phyloP scores from a whole-genome alignment of 2,113 vertebrate species.

The Nyctibius bracteatus region DNA sequence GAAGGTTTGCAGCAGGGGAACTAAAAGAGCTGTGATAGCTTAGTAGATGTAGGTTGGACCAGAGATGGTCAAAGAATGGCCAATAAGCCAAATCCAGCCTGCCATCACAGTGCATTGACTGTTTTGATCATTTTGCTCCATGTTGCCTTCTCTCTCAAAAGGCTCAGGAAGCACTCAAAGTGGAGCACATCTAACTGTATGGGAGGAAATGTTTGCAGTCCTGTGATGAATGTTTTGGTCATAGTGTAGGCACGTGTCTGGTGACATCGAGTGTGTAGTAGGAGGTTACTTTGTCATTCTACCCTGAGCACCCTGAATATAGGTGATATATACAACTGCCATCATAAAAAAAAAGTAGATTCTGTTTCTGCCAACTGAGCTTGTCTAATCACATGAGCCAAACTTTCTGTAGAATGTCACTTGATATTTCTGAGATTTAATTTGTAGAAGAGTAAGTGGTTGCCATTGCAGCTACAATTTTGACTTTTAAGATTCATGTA shows the following conservation, averaged over 20 bases:
- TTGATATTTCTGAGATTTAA: neutral
- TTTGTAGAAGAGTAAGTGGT: neutral
- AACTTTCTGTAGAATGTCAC: neutral
- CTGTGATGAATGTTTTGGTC: neutral
- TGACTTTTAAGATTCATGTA: neutral
- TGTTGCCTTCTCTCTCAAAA: neutral
- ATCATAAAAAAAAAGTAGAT: neutral
- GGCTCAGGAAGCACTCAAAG: neutral
- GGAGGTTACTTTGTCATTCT: neutral
- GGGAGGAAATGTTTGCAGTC: neutral
- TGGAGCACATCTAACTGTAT: neutral
- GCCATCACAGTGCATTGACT: neutral
- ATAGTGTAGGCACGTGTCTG: no score
- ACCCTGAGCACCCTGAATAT: neutral
- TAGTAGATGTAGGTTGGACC: neutral
- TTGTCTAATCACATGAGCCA: neutral
- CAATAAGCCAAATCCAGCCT: neutral
- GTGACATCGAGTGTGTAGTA: neutral
- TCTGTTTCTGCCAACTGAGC: neutral
- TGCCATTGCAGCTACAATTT: neutral
- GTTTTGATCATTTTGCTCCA: neutral
- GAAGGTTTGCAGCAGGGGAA: neutral
- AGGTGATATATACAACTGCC: neutral
- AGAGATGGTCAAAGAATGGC: neutral
- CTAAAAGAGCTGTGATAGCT: neutral